Evolutionary conservation across 2,888 invertebrate species (phyloP).

Genomic region (Pammene aurita): DNA sequence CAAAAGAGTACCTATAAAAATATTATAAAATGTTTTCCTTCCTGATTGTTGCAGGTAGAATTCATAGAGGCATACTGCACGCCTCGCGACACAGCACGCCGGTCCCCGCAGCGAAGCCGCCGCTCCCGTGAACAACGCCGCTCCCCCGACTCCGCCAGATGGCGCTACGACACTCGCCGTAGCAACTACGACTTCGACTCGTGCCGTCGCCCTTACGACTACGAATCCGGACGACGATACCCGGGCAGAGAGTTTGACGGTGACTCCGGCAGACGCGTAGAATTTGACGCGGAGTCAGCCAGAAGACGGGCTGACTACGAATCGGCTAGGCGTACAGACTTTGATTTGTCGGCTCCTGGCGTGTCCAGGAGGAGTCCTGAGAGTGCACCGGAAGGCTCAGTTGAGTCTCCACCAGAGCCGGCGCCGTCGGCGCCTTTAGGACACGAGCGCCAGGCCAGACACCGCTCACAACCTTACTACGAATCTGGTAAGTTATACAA

Average conservation of each 20-base stretch:
- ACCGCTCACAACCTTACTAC: conserved; percentile 76
- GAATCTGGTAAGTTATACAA: conserved; percentile 69
- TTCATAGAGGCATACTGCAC: conserved; percentile 89
- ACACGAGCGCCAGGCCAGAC: conserved; percentile 70
- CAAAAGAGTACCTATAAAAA: not conserved
- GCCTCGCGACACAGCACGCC: conserved; percentile 85
- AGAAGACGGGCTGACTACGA: conserved; percentile 78
- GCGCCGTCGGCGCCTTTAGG: conserved; percentile 76
- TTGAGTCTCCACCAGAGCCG: conserved; percentile 78
- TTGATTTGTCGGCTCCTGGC: conserved; percentile 75
- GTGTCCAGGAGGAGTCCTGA: conserved; percentile 74
- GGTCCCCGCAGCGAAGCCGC: conserved; percentile 75
- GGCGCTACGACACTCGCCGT: conserved; percentile 76
- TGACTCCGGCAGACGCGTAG: conserved; percentile 70
- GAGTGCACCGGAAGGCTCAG: conserved; percentile 76
- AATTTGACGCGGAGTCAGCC: conserved; percentile 75
- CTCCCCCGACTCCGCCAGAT: conserved; percentile 75
- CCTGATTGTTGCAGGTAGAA: conserved; percentile 84
- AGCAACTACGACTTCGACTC: conserved; percentile 76
- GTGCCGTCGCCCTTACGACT: conserved; percentile 72
- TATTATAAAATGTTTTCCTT: conserved; percentile 16
- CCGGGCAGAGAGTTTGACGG: conserved; percentile 71
- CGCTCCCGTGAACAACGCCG: conserved; percentile 74
- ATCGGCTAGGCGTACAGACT: conserved; percentile 76
- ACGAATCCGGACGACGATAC: conserved; percentile 59